Base-by-base conservation (phyloP, 2,113 vertebrate species). In the Notarius quadriscutis region DNA sequence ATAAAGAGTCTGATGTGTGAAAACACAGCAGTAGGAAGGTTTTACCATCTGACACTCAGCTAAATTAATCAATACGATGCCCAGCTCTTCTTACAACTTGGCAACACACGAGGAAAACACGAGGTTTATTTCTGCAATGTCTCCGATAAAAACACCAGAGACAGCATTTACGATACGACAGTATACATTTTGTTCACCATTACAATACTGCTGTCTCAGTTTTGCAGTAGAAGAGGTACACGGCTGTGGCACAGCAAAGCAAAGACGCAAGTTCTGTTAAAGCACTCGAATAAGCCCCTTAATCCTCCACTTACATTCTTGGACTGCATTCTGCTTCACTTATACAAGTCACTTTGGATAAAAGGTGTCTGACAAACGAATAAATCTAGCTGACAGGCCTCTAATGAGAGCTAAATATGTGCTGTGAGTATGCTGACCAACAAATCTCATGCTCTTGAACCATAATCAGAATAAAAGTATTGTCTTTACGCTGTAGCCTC, bases 21-120 rank as follows among this genome's bases (percentile, higher is more conserved):
- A 74, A n/a, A n/a, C 22, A 20, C 8, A 69, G 62, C 53, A 57
- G 30, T 65, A 57, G 63, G 11, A 69, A 15, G 30, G 10, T 86
- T 86, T n/a, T 80, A 75, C 62, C 27, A 81, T 27, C 27, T 86
- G 85, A 86, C 77, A 86, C 85, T 53, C 41, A 25, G 60, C 60
- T 86, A 48, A 86, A 86, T 86, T 86, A 86, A 86, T 86, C 85
- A 86, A 58, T 81, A 86, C 27, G 7, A 69, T 41, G 14, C 25
- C 5, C 7, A 27, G 85, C 10, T 86, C 20, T 7, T n/a, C 75
- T 86, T 86, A 69, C 85, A 86, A 34, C 17, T 41, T 41, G 65
- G 65, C 30, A 57, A 14, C 50, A 12, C 50, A 27, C 8, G 50
- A n/a, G 14, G 50, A 55, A 58, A 51, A 69, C 63, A 84, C 1